Evolutionary conservation across 1,140 invertebrate genomes (phyloP), one percentile per base, ranked within the genome.

Genomic region (Venturia canescens): DNA sequence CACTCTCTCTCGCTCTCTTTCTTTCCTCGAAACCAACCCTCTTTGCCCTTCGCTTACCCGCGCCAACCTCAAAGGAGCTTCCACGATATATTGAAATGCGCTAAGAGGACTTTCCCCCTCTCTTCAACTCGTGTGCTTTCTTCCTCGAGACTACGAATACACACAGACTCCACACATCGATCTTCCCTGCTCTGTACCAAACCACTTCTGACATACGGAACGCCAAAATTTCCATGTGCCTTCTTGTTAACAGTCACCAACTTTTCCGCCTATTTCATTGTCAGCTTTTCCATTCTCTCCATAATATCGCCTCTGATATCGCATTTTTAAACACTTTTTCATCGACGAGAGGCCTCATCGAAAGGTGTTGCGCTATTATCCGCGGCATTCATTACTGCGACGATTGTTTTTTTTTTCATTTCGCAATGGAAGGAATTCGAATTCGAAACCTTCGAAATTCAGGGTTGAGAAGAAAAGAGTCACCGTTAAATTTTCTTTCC

Each of bases 51-150:
- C 84, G 84, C 50, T 21, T 53, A 83, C 84, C 87, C 87, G 29
- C 31, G 86, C 83, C 88, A 87, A 89, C 88, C 90, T 91, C 90
- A 91, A 91, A 90, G 89, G 89, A 85, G 86, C 83, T 89, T 87
- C 84, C 84, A 87, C 88, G 87, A 89, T 91, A 91, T 91, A 91
- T 91, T 91, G 90, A 91, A 91, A 91, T 91, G 89, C 89, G 88
- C 88, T 89, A 88, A 87, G 87, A 91, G 87, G 85, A 88, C 88
- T 86, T 83, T 83, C 80, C 84, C 86, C 82, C 84, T 84, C 81
- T 63, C 48, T 71, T 70, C 71, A 69, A 53, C 63, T 78, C 80
- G 53, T 34, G 79, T 67, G 57, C 60, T 48, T 60, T 71, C 57
- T 67, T 53, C 67, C 77, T 80, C 79, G 80, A 60, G 29, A 29